Evolutionary conservation across 2,888 invertebrate genomes (phyloP), one percentile per base, ranked within the genome.

Genomic region (Mesorhabditis belari): DNA sequence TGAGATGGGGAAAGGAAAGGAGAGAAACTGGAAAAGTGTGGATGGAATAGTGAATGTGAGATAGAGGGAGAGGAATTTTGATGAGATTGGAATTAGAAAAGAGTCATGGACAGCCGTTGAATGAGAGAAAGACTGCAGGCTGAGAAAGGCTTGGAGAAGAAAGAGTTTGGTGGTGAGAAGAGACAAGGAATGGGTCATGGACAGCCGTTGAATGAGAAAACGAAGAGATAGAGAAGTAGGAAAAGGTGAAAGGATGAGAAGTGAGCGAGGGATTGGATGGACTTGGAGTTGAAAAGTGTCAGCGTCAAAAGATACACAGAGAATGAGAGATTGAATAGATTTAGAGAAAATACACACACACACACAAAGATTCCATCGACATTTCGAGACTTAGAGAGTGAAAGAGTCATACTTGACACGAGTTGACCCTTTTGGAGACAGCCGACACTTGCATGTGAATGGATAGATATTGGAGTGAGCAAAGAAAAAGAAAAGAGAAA

Each of bases 251-350:
- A 50, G 23, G 55, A 35, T 21, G 26, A 9, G 28, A 29, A 19
- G 62, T 52, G 25, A 53, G 51, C 24, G 50, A 3, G 29, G 35
- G 52, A 57, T n/a, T n/a, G n/a, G n/a, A n/a, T n/a, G n/a, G n/a
- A n/a, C n/a, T n/a, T n/a, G n/a, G n/a, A n/a, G n/a, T n/a, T n/a
- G n/a, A n/a, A n/a, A n/a, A n/a, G n/a, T n/a, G n/a, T n/a, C n/a
- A n/a, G n/a, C n/a, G n/a, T n/a, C n/a, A n/a, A n/a, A n/a, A n/a
- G n/a, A n/a, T n/a, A n/a, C n/a, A n/a, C n/a, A n/a, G n/a, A n/a
- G n/a, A n/a, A n/a, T n/a, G n/a, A n/a, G n/a, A n/a, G n/a, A n/a
- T n/a, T n/a, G n/a, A n/a, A n/a, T n/a, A n/a, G n/a, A n/a, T n/a
- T n/a, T n/a, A n/a, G n/a, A n/a, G n/a, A n/a, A n/a, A n/a, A n/a